phyloP scores from a whole-genome alignment of 1,140 invertebrate genomes.

The Pseudoatta argentina region DNA sequence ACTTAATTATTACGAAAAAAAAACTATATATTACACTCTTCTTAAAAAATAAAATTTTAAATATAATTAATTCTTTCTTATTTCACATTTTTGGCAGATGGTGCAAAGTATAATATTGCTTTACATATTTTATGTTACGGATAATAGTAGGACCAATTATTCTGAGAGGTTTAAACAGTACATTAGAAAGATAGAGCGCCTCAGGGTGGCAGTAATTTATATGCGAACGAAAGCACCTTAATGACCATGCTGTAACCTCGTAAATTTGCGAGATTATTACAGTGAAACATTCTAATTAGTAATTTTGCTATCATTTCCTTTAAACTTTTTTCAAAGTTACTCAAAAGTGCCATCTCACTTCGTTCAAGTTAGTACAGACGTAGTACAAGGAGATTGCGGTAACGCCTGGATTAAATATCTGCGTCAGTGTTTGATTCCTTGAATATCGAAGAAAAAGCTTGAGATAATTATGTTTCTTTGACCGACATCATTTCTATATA shows the following conservation, averaged over 20 bases:
- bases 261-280: constrained; percentile 11
- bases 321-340: not conserved
- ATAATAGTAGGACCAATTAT: constrained; percentile 48
- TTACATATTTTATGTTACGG: not conserved
- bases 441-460: not conserved
- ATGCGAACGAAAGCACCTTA: constrained; percentile 41
- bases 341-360: not conserved
- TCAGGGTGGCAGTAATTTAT: constrained; percentile 29
- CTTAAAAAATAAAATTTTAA: not conserved
- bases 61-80: constrained; percentile 10
- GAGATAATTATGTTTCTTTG: constrained; percentile 1
- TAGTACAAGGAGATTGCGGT: not conserved
- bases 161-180: constrained; percentile 23
- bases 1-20: not conserved
- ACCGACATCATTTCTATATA: not conserved
- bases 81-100: constrained; percentile 16
- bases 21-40: not conserved
- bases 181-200: constrained; percentile 17
- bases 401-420: not conserved
- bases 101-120: constrained; percentile 25
- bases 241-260: constrained; percentile 20
- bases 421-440: not conserved
- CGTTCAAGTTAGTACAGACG: not conserved
- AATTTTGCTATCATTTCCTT: constrained; percentile 5
- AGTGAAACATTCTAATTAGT: constrained; percentile 17